These are phyloP conservation scores for Conus ventricosus DNA, from an alignment of 1,140 invertebrate species.

Conservation along the genomic window DNA sequence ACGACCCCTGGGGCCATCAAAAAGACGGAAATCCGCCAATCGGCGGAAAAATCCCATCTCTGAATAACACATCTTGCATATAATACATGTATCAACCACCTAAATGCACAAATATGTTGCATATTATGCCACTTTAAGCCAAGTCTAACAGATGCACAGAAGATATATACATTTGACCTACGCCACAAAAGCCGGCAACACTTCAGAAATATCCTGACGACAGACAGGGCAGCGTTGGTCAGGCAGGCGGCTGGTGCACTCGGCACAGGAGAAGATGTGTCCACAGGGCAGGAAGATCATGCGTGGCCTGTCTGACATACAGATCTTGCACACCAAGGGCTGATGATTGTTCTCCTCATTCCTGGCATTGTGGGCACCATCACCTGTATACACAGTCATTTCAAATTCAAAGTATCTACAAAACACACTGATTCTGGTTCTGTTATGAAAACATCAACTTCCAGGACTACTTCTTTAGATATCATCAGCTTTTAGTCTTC, in stretches of 20 bases:
- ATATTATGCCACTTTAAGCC: neutral
- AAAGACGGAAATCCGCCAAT: too few species aligned
- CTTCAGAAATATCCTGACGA: conserved; percentile 12
- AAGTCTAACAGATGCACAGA: neutral
- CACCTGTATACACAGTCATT: neutral
- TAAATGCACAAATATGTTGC: neutral
- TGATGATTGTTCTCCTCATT: neutral
- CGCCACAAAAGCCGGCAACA: conserved; percentile 16
- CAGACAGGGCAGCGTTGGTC: conserved; percentile 6
- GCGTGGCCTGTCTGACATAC: neutral
- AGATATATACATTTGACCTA: neutral
- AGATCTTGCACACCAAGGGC: conserved; percentile 20
- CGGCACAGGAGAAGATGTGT: conserved; percentile 8
- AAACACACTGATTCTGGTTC: too few species aligned
- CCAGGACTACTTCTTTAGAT: too few species aligned
- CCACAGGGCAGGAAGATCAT: conserved; percentile 31
- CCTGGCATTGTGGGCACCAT: neutral
- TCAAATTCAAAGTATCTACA: too few species aligned
- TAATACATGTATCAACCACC: neutral
- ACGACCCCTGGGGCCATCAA: too few species aligned
- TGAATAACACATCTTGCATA: neutral
- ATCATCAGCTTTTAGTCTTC: too few species aligned
- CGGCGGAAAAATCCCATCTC: too few species aligned
- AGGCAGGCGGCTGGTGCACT: conserved; percentile 18
- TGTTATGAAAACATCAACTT: too few species aligned